These are phyloP conservation scores for Coregonus suidteri DNA, from an alignment of 2,797 vertebrate species.

Conservation along the genomic window DNA sequence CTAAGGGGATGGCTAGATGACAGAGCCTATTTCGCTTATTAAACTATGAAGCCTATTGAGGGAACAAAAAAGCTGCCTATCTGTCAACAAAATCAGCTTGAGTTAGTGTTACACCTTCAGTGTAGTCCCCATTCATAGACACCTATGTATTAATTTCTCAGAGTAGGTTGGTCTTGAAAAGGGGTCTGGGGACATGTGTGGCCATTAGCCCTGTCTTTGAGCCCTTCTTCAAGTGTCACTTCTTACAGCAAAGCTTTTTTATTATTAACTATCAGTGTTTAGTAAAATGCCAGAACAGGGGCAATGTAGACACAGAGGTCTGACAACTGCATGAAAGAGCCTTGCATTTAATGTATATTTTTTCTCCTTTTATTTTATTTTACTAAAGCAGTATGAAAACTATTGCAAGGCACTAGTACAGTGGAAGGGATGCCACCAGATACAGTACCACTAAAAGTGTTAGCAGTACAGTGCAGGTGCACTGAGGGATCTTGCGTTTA, in stretches of 20 bases:
- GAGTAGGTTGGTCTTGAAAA: background rate
- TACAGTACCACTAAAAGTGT: no score
- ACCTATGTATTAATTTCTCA: background rate
- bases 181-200: background rate
- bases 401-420: slow-evolving; percentile 80
- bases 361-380: slow-evolving; percentile 50
- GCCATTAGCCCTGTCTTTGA: background rate
- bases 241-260: background rate
- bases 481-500: slow-evolving; percentile 58
- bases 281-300: slow-evolving; percentile 70
- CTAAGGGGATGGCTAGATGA: slow-evolving; percentile 70
- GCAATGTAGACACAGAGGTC: slow-evolving; percentile 56
- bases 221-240: background rate
- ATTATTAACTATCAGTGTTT: slow-evolving; percentile 68
- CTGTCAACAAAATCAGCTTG: slow-evolving; percentile 54
- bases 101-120: slow-evolving; percentile 39
- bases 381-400: slow-evolving; percentile 72
- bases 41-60: slow-evolving; percentile 32
- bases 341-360: slow-evolving; percentile 83
- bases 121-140: slow-evolving; percentile 37
- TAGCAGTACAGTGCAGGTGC: slow-evolving; percentile 38
- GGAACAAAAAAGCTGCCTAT: slow-evolving; percentile 53
- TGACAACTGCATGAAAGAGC: slow-evolving; percentile 73
- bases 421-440: no score
- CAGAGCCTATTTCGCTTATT: slow-evolving; percentile 67